Conservation (phyloP, 2,888 invertebrate species). For the Ernsta delagoae region DNA sequence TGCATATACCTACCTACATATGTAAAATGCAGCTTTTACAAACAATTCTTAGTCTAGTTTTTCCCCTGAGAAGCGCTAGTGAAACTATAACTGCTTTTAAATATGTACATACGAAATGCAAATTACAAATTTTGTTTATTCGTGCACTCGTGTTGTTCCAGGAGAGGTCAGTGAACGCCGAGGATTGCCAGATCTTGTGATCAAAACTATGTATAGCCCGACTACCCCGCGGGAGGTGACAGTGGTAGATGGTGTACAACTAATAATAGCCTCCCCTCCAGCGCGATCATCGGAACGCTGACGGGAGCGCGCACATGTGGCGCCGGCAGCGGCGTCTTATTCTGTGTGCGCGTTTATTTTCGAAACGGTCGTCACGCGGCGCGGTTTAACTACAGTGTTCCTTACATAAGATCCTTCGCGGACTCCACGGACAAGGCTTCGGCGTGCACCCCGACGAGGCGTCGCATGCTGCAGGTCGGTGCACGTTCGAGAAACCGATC, state of each 20-base stretch:
- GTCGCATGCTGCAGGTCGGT: conserved; percentile 75
- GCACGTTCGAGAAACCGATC: conserved; percentile 83
- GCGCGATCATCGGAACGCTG: conserved; percentile 72
- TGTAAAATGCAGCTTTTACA: conserved; percentile 22
- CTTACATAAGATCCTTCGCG: conserved; percentile 70
- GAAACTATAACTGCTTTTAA: too few relatives aligned
- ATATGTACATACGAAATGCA: not conserved
- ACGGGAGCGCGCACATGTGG: conserved; percentile 80
- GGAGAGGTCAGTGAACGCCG: conserved; percentile 79
- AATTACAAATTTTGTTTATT: conserved; percentile 35
- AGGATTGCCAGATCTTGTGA: conserved; percentile 79
- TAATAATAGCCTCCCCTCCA: conserved; percentile 85
- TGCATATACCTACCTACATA: not conserved
- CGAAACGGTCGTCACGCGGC: conserved; percentile 80
- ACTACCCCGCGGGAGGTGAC: conserved; percentile 84
- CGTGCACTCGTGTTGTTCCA: conserved; percentile 61
- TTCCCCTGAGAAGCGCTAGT: conserved; percentile 6
- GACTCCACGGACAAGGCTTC: conserved; percentile 52
- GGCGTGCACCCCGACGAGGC: conserved; percentile 58
- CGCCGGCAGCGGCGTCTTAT: conserved; percentile 66
- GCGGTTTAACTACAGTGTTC: conserved; percentile 75
- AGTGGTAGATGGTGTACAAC: conserved; percentile 82
- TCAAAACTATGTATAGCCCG: conserved; percentile 80
- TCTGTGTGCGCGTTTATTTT: conserved; percentile 79
- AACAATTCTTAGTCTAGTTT: conserved; percentile 29